Base-by-base conservation (phyloP, 2,113 vertebrate genomes). In the Hepsetus odoe region DNA sequence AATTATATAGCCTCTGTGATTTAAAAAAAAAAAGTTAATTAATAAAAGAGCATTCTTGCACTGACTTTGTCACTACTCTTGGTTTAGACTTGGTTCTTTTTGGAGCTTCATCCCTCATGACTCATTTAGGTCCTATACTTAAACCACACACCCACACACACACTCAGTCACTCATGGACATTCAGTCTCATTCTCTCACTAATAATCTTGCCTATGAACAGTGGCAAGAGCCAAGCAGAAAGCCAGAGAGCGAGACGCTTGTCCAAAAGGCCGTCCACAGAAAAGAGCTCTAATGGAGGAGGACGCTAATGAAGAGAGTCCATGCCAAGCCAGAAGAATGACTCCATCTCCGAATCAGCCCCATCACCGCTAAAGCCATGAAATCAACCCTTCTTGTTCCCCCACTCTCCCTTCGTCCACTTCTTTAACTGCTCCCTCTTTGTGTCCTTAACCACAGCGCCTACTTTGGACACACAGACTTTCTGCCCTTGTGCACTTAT, bases 241-340 rank as follows among this genome's bases (percentile, higher is more conserved):
- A 72, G 6, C 40, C 46, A 64, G 33, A 68, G 8, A 18, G 35
- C 30, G 58, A 5, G 10, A 6, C 32, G 61, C 62, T 68, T 33
- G 28, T 69, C 62, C 70, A 79, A 56, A 16, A 77, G n/a, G 14
- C 42, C 14, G 22, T 61, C 40, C 40, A 38, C 20, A 79, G 22
- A n/a, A 67, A 24, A 42, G 49, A 38, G 20, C 38, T 84, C 83
- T 82, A 88, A 87, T 84, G 80, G 74, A 85, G 81, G 77, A 82
- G 81, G 83, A 89, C 83, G 83, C 78, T 89, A 90, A 89, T 87
- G 85, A 89, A 85, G 83, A 80, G 66, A 76, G 72, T 24, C 72
- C 61, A 72, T 86, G 87, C 89, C 86, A 90, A 86, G 80, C 85
- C 87, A 82, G 82, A 88, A 74, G 82, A 87, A 86, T 73, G 82